A percentile compares a stretch with the other conserved stretches of the same genome.
Evolutionary conservation across 2,797 vertebrate species (phyloP).

Genomic region (Leuciscus waleckii): DNA sequence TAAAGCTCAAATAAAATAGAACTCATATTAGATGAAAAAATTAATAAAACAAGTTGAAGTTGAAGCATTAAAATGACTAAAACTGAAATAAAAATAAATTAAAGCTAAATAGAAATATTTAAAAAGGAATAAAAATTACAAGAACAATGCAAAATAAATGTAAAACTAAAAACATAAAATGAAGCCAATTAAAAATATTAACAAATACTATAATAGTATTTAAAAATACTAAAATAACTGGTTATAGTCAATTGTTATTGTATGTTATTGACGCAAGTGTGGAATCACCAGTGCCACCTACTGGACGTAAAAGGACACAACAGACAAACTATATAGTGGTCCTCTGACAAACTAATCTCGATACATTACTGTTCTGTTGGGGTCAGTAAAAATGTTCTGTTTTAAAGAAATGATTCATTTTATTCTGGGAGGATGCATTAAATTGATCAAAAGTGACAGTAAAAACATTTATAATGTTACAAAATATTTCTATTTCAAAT

Average conservation of each 20-base stretch:
- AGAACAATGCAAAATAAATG: not conserved
- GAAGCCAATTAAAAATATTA: not conserved
- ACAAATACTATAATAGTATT: not conserved
- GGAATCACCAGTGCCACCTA: conserved; percentile 16
- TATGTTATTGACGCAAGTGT: not conserved
- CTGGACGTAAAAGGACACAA: not conserved
- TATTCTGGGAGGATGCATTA: not conserved
- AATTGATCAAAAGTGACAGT: not conserved
- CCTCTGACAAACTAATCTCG: not conserved
- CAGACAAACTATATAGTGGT: not conserved
- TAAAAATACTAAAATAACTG: conserved; percentile 1
- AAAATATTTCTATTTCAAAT: not conserved
- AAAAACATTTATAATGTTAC: not conserved
- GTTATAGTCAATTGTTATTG: not conserved
- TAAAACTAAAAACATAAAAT: not conserved
- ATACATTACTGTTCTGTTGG: not conserved
- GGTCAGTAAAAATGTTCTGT: not conserved
- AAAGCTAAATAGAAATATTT: too few relatives aligned
- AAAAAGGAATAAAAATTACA: not conserved
- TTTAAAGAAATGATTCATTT: not conserved
- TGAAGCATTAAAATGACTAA: not conserved
- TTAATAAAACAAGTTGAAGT: not conserved
- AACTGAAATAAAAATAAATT: too few relatives aligned
- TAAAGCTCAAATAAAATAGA: not conserved
- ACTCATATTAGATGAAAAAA: not conserved